A percentile compares a stretch with the other conserved stretches of the same genome.
These are phyloP conservation scores for Pachycephus smyrnensis DNA, from an alignment of 2,888 invertebrate genomes.

Conservation along the genomic window DNA sequence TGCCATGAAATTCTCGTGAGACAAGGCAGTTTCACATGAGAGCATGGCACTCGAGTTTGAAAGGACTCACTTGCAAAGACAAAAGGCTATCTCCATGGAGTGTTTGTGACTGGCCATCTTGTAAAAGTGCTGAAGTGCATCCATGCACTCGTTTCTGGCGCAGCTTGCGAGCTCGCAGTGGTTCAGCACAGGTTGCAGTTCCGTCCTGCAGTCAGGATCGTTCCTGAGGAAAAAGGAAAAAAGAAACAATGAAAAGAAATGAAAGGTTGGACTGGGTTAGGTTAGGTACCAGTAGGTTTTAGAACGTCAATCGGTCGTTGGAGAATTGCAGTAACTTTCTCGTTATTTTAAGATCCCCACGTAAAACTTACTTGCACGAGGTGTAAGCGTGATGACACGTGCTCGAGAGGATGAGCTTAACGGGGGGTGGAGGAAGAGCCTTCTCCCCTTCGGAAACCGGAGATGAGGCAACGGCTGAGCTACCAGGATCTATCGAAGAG, in stretches of 20 bases:
- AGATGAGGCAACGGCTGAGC: conserved; percentile 29
- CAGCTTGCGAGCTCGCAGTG: conserved; percentile 84
- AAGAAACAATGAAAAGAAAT: not conserved
- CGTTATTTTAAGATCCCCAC: not conserved
- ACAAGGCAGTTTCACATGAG: not conserved
- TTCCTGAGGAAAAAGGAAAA: conserved; percentile 73
- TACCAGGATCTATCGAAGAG: not conserved
- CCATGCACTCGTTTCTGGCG: conserved; percentile 89
- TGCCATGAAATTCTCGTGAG: not conserved
- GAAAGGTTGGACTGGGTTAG: not conserved
- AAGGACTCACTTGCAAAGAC: conserved; percentile 87
- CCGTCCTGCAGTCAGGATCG: conserved; percentile 82
- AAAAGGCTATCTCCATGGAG: conserved; percentile 92
- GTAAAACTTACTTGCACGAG: conserved; percentile 59
- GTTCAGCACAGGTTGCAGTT: conserved; percentile 86
- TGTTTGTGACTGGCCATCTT: conserved; percentile 82
- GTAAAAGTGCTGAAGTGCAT: conserved; percentile 87
- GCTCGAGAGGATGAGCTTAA: conserved; percentile 79
- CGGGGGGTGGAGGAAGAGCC: conserved; percentile 70
- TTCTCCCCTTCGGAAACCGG: conserved; percentile 67
- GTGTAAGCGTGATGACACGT: conserved; percentile 84
- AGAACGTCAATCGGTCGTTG: not conserved
- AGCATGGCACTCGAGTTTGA: not conserved
- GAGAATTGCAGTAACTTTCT: not conserved
- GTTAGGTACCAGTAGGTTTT: no score